Evolutionary conservation across 2,888 invertebrate genomes (phyloP).

Genomic region (Ferdinandea cuprea): DNA sequence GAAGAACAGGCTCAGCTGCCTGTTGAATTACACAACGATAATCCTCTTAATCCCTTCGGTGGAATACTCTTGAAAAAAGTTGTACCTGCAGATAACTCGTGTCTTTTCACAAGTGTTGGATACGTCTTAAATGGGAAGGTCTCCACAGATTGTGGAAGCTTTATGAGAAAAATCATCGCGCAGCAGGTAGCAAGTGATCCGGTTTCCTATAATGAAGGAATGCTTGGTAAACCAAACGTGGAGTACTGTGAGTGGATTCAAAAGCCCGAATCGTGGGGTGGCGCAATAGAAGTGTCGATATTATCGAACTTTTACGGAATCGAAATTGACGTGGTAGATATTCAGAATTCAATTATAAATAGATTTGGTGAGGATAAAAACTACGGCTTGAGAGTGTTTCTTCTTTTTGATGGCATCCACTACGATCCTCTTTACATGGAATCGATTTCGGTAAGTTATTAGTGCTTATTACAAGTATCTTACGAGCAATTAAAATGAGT

Average conservation of each 20-base stretch:
- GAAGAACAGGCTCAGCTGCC: slow-evolving; percentile 77
- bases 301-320: slow-evolving; percentile 93
- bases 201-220: slow-evolving; percentile 91
- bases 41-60: slow-evolving; percentile 79
- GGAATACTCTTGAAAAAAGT: slow-evolving; percentile 94
- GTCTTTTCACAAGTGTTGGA: slow-evolving; percentile 94
- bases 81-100: slow-evolving; percentile 98
- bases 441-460: slow-evolving; percentile 87
- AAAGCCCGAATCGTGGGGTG: slow-evolving; percentile 96
- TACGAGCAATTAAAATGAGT: too few relatives aligned
- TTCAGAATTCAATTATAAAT: slow-evolving; percentile 94
- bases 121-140: slow-evolving; percentile 89
- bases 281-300: slow-evolving; percentile 96
- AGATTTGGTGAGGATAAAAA: slow-evolving; percentile 96
- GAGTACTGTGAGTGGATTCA: slow-evolving; percentile 96
- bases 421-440: slow-evolving; percentile 97
- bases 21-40: slow-evolving; percentile 47
- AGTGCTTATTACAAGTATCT: neutral
- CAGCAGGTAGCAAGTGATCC: slow-evolving; percentile 90
- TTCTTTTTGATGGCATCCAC: slow-evolving; percentile 97
- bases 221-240: slow-evolving; percentile 91
- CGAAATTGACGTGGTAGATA: slow-evolving; percentile 97
- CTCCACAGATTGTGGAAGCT: slow-evolving; percentile 88
- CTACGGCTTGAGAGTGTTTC: slow-evolving; percentile 91
- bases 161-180: slow-evolving; percentile 94